Base-by-base conservation (phyloP, 2,888 invertebrate species). In the Rhodophaea formosa region DNA sequence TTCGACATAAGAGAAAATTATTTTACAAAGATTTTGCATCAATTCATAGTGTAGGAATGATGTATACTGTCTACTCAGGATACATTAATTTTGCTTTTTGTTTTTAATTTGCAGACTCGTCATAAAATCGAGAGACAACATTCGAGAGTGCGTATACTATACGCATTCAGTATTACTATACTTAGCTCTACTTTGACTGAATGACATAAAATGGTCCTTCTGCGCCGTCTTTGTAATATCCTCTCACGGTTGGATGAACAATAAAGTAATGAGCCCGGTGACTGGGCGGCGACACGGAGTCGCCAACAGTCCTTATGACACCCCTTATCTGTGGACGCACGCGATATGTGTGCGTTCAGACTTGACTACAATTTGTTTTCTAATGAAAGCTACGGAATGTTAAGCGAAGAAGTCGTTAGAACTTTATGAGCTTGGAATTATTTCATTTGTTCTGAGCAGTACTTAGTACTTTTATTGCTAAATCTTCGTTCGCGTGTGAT, bases 271-370 rank as follows among this genome's bases (percentile, higher is more conserved):
- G 84, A 81, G 74, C 67, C 74, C 76, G 73, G 73, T 78, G 81
- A 82, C 80, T 75, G 77, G 73, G 70, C 70, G 73, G 67, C 72
- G 82, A 75, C 84, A 80, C 74, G 72, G 71, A 68, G 70, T 66
- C 75, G 86, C 80, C 83, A 84, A 84, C 87, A 81, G 82, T 78
- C 80, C 85, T 81, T 82, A 82, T 87, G 86, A 88, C 86, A 84
- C 82, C 81, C 84, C 88, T 56, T 89, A 89, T 89, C 88, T 86
- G 66, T 59, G 67, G 65, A 68, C 79, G 74, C 89, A 89, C 88
- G 89, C 89, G 82, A 89, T 83, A 76, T 72, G 70, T 71, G 67
- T 67, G 67, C 65, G 59, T 30, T 56, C 56, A 56, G 14, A 56
- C 42, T 47, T 56, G 23, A 56, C 17, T 55, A 17, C n/a, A n/a